phyloP scores from a whole-genome alignment of 2,113 vertebrate genomes.

The Epinephelus moara region DNA sequence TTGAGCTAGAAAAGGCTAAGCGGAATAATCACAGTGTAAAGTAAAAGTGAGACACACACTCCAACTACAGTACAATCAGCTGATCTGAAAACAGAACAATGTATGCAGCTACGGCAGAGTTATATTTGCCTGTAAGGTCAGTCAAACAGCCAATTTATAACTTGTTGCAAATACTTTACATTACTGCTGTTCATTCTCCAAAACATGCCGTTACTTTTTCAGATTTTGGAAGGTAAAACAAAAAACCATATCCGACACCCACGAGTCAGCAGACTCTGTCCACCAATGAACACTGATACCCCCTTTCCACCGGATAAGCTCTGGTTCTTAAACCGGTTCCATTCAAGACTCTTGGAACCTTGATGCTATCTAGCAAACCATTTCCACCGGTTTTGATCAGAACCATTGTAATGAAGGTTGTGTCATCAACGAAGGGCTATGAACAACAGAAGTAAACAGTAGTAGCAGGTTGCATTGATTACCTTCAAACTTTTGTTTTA shows the following conservation, averaged over 20 bases:
- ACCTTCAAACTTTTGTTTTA: too few relatives aligned
- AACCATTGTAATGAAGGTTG: too few relatives aligned
- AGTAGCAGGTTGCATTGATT: too few relatives aligned
- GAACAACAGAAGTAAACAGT: too few relatives aligned
- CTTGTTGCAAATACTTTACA: too few relatives aligned
- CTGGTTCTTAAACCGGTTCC: too few relatives aligned
- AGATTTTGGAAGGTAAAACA: neutral
- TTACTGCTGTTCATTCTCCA: neutral
- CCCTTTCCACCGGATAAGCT: too few relatives aligned
- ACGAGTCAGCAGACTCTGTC: neutral
- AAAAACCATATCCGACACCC: neutral
- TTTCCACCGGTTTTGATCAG: too few relatives aligned
- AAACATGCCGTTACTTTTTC: neutral
- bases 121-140: neutral
- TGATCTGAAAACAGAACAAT: slow-evolving; percentile 4
- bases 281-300: too few relatives aligned
- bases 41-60: slow-evolving; percentile 19
- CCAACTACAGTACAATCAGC: neutral
- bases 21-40: slow-evolving; percentile 75
- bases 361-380: too few relatives aligned
- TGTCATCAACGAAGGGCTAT: too few relatives aligned
- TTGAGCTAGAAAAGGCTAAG: slow-evolving; percentile 89
- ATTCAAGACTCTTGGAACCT: too few relatives aligned
- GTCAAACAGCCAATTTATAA: neutral
- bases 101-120: neutral